phyloP scores from a whole-genome alignment of 2,888 invertebrate genomes.

The Rhingia campestris region DNA sequence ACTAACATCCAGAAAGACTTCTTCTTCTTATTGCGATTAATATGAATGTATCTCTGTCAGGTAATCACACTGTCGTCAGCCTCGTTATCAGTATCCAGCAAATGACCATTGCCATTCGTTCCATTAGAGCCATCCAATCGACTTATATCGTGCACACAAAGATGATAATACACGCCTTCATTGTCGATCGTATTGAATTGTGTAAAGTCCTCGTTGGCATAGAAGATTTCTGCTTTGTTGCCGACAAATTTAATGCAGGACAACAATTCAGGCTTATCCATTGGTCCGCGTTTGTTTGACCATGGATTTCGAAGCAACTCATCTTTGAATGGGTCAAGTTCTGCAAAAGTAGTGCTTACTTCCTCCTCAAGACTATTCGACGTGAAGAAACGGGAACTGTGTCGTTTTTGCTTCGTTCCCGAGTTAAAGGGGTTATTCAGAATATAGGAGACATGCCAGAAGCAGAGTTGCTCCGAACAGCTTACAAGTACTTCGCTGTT shows the following conservation, averaged over 20 bases:
- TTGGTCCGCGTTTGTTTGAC: conserved; percentile 78
- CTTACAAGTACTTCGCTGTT: conserved; percentile 80
- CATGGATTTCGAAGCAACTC: conserved; percentile 75
- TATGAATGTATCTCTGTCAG: conserved; percentile 7
- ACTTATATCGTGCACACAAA: conserved; percentile 76
- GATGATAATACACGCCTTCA: conserved; percentile 81
- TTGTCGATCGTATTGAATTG: conserved; percentile 81
- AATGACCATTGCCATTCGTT: conserved; percentile 38
- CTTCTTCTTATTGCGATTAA: neutral
- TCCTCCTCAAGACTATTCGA: conserved; percentile 73
- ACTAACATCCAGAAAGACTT: conserved; percentile 43
- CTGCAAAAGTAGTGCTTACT: conserved; percentile 76
- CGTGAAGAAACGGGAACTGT: conserved; percentile 78
- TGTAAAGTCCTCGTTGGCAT: conserved; percentile 79
- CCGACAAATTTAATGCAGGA: conserved; percentile 81
- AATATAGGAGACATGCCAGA: conserved; percentile 81
- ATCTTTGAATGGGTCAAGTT: conserved; percentile 6
- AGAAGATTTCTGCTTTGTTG: conserved; percentile 79
- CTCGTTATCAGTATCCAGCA: neutral
- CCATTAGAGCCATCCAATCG: conserved; percentile 1
- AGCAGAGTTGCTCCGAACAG: conserved; percentile 80
- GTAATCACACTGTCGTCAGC: conserved; percentile 45
- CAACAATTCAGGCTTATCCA: conserved; percentile 79
- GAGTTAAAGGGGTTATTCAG: conserved; percentile 79
- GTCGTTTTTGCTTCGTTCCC: conserved; percentile 66